These are phyloP conservation scores for Mesembrinibis cayennensis DNA, from an alignment of 2,113 vertebrate genomes.

Conservation along the genomic window DNA sequence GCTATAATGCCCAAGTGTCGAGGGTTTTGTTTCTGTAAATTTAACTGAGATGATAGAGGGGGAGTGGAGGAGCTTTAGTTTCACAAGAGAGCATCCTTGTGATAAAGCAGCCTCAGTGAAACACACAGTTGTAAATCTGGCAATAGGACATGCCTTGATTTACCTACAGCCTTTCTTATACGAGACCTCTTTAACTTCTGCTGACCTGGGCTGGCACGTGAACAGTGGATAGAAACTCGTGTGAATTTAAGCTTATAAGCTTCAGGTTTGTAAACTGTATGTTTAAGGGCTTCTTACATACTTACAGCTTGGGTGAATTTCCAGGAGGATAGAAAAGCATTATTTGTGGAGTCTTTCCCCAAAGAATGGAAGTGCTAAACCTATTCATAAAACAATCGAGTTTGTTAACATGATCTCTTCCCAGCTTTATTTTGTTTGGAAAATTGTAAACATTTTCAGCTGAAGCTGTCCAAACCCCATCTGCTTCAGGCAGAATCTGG, in stretches of 20 bases:
- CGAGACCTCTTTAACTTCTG: background rate
- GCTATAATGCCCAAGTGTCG: background rate
- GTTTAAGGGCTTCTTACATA: background rate
- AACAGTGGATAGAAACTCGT: background rate
- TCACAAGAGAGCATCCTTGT: background rate
- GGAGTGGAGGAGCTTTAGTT: background rate
- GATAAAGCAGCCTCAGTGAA: background rate
- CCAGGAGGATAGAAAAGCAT: background rate
- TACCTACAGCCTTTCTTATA: background rate
- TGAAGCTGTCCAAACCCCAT: constrained; percentile 16
- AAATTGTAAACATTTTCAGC: constrained; percentile 1
- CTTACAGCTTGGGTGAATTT: background rate
- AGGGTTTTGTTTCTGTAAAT: background rate
- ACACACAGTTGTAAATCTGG: background rate
- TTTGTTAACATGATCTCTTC: background rate
- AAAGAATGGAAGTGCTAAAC: background rate
- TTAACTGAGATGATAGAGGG: background rate
- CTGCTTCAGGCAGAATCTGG: constrained; percentile 6
- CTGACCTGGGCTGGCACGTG: background rate
- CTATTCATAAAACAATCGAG: background rate
- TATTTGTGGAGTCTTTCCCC: background rate
- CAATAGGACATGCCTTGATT: background rate
- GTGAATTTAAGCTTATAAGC: background rate
- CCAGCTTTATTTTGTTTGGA: constrained; percentile 16
- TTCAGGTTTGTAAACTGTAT: background rate